A percentile compares a stretch with the other conserved stretches of the same genome.
phyloP scores from a whole-genome alignment of 2,113 vertebrate species.

The Melanerpes aurifrons region DNA sequence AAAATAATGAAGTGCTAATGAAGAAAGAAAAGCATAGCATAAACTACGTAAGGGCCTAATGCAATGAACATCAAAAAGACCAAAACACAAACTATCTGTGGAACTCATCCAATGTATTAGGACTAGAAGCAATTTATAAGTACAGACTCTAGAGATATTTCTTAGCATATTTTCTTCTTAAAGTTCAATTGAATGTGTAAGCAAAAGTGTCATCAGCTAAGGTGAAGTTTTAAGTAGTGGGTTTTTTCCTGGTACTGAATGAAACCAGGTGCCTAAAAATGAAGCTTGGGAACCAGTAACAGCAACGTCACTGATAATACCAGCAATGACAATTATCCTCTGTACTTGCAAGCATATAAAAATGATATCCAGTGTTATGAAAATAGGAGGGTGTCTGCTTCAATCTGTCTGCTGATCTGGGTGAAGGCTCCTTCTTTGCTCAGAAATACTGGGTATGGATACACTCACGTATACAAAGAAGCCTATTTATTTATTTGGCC shows the following conservation, averaged over 20 bases:
- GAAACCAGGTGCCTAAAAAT: slow-evolving; percentile 22
- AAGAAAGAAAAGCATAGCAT: neutral
- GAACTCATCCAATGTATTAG: neutral
- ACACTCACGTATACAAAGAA: neutral
- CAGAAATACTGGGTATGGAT: slow-evolving; percentile 11
- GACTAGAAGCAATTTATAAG: neutral
- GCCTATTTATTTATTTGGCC: slow-evolving; percentile 34
- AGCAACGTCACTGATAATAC: neutral
- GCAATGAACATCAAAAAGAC: neutral
- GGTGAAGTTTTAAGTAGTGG: neutral
- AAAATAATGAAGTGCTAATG: neutral
- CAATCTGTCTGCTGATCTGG: neutral
- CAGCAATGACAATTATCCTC: neutral
- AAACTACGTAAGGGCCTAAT: neutral
- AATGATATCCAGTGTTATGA: neutral
- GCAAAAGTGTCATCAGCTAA: neutral
- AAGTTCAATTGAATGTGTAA: neutral
- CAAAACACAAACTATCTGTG: neutral
- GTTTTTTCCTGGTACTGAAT: neutral
- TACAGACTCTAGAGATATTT: neutral
- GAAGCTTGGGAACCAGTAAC: neutral
- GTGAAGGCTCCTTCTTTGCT: slow-evolving; percentile 14
- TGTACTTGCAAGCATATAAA: neutral
- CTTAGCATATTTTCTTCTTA: neutral
- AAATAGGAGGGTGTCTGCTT: slow-evolving; percentile 5